Percentiles rank a stretch among this genome's conserved stretches.
Conservation (phyloP, 2,888 invertebrate genomes). For the Heliconius ethilla region DNA sequence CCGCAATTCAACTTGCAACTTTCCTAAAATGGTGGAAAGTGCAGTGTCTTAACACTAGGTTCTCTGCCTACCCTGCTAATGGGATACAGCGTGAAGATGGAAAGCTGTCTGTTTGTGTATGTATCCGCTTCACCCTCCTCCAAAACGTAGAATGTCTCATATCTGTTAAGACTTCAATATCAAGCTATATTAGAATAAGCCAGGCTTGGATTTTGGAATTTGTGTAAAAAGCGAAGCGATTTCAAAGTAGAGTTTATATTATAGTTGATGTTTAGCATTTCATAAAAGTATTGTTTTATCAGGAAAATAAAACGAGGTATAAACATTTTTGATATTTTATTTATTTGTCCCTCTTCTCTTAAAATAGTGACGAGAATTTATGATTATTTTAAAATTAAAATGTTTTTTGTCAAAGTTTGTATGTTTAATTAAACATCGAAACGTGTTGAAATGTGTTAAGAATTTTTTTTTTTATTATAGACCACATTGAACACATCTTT, state of each 20-base stretch:
- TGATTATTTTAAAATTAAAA: too few relatives aligned
- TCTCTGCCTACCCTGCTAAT: not conserved
- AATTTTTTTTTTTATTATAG: too few relatives aligned
- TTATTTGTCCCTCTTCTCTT: not conserved
- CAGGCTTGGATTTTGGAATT: slow-evolving; percentile 51
- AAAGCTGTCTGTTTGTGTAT: slow-evolving; percentile 5
- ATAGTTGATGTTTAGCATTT: slow-evolving; percentile 66
- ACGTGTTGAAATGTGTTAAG: too few relatives aligned
- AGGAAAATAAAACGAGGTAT: slow-evolving; percentile 55
- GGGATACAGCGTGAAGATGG: not conserved
- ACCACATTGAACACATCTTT: too few relatives aligned
- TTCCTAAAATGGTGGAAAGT: not conserved
- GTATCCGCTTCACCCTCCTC: slow-evolving; percentile 38
- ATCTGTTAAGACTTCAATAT: slow-evolving; percentile 32
- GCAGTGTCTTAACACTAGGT: not conserved
- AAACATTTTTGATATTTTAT: not conserved
- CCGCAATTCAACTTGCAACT: not conserved
- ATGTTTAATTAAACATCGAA: too few relatives aligned
- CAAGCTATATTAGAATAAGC: slow-evolving; percentile 44
- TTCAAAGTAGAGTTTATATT: slow-evolving; percentile 56
- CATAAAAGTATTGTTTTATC: slow-evolving; percentile 62
- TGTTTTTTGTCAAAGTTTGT: too few relatives aligned
- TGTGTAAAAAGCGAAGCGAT: slow-evolving; percentile 53
- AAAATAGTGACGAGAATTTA: not conserved
- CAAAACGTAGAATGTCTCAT: slow-evolving; percentile 30